phyloP scores from a whole-genome alignment of 2,888 invertebrate genomes.

The Amiota mariae region DNA sequence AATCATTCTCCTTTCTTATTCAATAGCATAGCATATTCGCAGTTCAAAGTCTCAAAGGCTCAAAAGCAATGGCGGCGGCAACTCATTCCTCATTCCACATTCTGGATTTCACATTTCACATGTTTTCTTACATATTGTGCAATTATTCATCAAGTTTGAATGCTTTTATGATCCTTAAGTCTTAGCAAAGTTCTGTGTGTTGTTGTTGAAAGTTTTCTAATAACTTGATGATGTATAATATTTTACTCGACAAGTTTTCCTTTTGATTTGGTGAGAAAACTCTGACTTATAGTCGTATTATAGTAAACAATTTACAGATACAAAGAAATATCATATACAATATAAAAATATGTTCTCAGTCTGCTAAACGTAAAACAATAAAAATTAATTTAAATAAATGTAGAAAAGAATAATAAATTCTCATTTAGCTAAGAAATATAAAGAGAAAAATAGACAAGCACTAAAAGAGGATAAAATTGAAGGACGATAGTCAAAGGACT shows the following conservation, averaged over 20 bases:
- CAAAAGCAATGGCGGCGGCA: too few relatives aligned
- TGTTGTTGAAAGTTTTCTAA: not conserved
- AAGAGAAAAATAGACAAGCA: constrained; percentile 38
- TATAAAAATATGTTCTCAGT: not conserved
- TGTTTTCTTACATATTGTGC: not conserved
- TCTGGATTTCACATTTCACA: not conserved
- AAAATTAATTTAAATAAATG: constrained; percentile 31
- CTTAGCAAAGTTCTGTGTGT: constrained; percentile 4
- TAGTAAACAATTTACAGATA: not conserved
- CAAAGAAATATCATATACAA: not conserved
- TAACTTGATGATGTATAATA: not conserved
- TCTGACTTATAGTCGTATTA: too few relatives aligned
- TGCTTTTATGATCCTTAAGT: not conserved
- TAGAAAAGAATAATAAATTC: constrained; percentile 16
- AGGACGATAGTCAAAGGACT: too few relatives aligned
- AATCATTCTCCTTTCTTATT: too few relatives aligned
- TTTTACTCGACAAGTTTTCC: not conserved
- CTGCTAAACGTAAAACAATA: not conserved
- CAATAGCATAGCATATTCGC: too few relatives aligned
- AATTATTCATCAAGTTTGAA: not conserved
- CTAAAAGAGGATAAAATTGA: not conserved
- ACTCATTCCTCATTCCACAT: not conserved
- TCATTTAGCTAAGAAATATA: constrained; percentile 40
- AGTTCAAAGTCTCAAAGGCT: too few relatives aligned
- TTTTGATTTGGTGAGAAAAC: too few relatives aligned